Evolutionary conservation across 2,888 invertebrate species (phyloP), one percentile per base, ranked within the genome.

Genomic region (Latrodectus elegans): DNA sequence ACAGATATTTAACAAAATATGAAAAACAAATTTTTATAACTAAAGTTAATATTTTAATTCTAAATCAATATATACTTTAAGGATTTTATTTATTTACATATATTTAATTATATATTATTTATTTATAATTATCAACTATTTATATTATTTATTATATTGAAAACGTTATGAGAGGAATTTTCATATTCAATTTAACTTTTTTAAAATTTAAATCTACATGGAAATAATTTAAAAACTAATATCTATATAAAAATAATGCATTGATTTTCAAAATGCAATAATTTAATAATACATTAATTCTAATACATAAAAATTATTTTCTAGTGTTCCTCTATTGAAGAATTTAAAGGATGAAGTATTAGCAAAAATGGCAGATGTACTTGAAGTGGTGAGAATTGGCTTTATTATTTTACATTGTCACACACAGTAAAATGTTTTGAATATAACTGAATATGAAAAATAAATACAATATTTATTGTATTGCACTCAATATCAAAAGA

Each of bases 331-430:
- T 1, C 94, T 96, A 73, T 93, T 98, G 15, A 95, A 95, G 91
- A 95, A 95, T 89, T 94, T 96, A 64, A 94, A 95, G 64, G 93
- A 94, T 10, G 95, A 95, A 84, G 94, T 96, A 89, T 94, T 97
- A 3, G 94, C 94, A 55, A 95, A 96, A 92, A 95, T 99, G 84
- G 96, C 97, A 0, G 97, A 97, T 92, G 95, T 97, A 80, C 93
- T 99, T 74, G 96, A 97, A 93, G 94, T 96, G 92, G 96, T 96
- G 92, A 92, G 93, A 93, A 67, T 26, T 22, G 4, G 3, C 11
- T 60, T 38, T 38, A 38, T 38, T 6, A 38, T 38, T 38, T 38
- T 38, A 38, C 6, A 38, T 38, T 38, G 0, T 38, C 4, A n/a
- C n/a, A n/a, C n/a, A n/a, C n/a, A 60, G 8, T 60, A 60, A 60